These are phyloP conservation scores for Drosophila dunni DNA, from an alignment of 1,140 invertebrate species.

Conservation along the genomic window DNA sequence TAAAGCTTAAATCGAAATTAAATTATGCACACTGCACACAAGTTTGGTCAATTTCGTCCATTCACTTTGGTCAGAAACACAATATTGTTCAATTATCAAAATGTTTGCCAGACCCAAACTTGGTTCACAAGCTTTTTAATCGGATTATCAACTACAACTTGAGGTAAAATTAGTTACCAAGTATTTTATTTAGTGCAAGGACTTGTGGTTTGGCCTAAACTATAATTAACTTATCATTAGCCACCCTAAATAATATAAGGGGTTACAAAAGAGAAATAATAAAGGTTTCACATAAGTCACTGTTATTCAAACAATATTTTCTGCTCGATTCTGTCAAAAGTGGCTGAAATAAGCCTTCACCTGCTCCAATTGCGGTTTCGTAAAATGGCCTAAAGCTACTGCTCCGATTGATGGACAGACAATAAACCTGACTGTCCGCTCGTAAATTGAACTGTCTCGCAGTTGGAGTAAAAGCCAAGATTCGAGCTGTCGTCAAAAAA, in stretches of 20 bases:
- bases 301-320: too few relatives aligned
- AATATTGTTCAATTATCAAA: constrained; percentile 22
- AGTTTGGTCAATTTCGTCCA: background rate
- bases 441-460: constrained; percentile 29
- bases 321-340: too few relatives aligned
- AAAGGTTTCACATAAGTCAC: too few relatives aligned
- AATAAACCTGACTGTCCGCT: constrained; percentile 6
- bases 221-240: too few relatives aligned
- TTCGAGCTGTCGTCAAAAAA: constrained; percentile 24
- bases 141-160: background rate
- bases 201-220: too few relatives aligned
- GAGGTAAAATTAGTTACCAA: background rate
- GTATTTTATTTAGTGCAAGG: too few relatives aligned
- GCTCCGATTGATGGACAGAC: background rate
- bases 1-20: constrained; percentile 16
- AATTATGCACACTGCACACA: constrained; percentile 8
- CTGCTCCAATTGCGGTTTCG: background rate
- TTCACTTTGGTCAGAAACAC: background rate
- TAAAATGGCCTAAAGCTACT: constrained; percentile 3
- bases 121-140: background rate
- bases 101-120: background rate
- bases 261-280: too few relatives aligned
- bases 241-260: too few relatives aligned
- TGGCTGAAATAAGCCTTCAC: background rate
- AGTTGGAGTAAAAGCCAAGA: background rate